phyloP scores from a whole-genome alignment of 64 coral and sea anemone genomes.

The Cladopsammia gracilis region DNA sequence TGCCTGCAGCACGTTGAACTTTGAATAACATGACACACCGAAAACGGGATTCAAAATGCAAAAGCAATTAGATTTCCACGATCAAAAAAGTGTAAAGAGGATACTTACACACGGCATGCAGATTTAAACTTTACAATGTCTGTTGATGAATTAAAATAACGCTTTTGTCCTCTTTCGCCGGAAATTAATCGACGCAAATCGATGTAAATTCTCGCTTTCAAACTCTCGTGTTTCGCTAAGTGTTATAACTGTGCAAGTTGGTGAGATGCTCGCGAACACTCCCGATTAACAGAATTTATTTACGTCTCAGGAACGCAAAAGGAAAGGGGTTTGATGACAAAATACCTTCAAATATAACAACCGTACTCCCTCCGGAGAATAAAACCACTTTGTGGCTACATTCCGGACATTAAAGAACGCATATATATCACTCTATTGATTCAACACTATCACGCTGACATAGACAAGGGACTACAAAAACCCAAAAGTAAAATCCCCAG shows the following conservation, averaged over 20 bases:
- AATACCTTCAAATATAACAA: constrained; percentile 30
- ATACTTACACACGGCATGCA: constrained; percentile 45
- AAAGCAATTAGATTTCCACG: background rate
- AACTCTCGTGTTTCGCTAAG: constrained; percentile 15
- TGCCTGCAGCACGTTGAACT: background rate
- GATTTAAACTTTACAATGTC: background rate
- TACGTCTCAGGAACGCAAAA: constrained; percentile 34
- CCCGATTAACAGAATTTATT: background rate
- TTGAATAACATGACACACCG: background rate
- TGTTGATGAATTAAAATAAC: background rate
- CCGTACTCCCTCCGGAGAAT: background rate
- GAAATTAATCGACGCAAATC: constrained; percentile 30
- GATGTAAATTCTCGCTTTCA: constrained; percentile 17
- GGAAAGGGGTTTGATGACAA: constrained; percentile 24
- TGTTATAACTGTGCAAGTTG: background rate
- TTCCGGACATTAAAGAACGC: constrained; percentile 48
- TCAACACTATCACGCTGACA: constrained; percentile 32
- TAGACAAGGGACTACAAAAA: background rate
- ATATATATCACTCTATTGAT: constrained; percentile 28
- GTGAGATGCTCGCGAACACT: background rate
- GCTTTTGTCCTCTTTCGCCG: constrained; percentile 39
- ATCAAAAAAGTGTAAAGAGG: background rate
- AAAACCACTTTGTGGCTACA: constrained; percentile 47
- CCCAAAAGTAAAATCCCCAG: background rate
- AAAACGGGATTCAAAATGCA: background rate